A percentile compares a stretch with the other conserved stretches of the same genome.
Conservation (phyloP, 1,140 invertebrate genomes). For the Procambarus clarkii region DNA sequence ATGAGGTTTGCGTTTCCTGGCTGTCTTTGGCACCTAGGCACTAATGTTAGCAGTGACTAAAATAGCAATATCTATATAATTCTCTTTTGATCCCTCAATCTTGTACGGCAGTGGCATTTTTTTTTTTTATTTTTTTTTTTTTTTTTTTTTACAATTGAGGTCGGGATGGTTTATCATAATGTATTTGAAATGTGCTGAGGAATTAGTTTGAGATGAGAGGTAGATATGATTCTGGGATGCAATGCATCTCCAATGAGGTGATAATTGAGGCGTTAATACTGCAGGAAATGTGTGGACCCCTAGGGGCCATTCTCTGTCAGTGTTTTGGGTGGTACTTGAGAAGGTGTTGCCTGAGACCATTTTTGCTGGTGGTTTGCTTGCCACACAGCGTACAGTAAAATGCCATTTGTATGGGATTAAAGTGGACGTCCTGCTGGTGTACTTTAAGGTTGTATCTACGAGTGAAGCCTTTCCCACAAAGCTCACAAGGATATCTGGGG, state of each 20-base stretch:
- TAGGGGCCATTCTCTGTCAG: slow-evolving; percentile 25
- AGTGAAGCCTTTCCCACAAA: slow-evolving; percentile 62
- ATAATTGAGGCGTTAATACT: slow-evolving; percentile 48
- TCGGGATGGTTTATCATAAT: slow-evolving; percentile 37
- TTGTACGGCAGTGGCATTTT: slow-evolving; percentile 65
- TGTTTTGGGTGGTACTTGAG: slow-evolving; percentile 47
- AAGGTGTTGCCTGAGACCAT: slow-evolving; percentile 63
- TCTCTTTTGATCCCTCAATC: slow-evolving; percentile 67
- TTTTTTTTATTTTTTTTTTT: background rate
- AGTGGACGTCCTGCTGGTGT: slow-evolving; percentile 64
- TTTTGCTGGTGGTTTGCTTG: slow-evolving; percentile 52
- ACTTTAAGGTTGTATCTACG: slow-evolving; percentile 63
- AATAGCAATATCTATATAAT: slow-evolving; percentile 62
- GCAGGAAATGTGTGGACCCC: slow-evolving; percentile 28
- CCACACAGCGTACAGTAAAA: slow-evolving; percentile 55
- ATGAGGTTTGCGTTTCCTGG: slow-evolving; percentile 70
- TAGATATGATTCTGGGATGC: slow-evolving; percentile 45
- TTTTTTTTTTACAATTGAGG: slow-evolving; percentile 28
- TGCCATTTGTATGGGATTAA: slow-evolving; percentile 57
- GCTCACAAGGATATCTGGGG: slow-evolving; percentile 37
- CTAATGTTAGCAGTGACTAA: slow-evolving; percentile 68
- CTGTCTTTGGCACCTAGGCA: slow-evolving; percentile 70
- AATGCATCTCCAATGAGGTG: slow-evolving; percentile 36
- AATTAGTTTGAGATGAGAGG: slow-evolving; percentile 57
- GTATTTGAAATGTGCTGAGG: slow-evolving; percentile 53